Conservation (phyloP, 2,797 vertebrate genomes). For the Dryobates pubescens region DNA sequence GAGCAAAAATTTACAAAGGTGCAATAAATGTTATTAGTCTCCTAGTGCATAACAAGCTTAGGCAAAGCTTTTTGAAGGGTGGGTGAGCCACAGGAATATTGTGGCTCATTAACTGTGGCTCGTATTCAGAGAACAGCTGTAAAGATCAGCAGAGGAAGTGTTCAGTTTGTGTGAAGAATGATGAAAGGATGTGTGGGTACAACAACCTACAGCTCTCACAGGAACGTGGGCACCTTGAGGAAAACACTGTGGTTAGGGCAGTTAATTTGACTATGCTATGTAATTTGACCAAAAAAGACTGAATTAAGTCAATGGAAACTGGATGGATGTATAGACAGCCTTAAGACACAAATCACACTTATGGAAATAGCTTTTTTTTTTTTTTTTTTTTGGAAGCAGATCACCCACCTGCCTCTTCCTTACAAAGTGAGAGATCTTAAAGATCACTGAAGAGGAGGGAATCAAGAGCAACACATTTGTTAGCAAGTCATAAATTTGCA, state of each 20-base stretch:
- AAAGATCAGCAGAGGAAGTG: constrained; percentile 9
- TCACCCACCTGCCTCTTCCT: constrained; percentile 63
- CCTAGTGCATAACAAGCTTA: not conserved
- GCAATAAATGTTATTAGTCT: not conserved
- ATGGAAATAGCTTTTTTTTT: not conserved
- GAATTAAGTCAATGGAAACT: constrained; percentile 23
- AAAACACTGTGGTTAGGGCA: constrained; percentile 4
- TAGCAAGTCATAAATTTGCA: constrained; percentile 74
- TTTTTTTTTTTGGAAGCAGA: constrained; percentile 25
- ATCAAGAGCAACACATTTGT: constrained; percentile 56
- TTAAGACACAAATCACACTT: constrained; percentile 8
- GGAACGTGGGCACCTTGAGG: constrained; percentile 26
- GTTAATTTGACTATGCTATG: not conserved
- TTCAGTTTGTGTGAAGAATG: not conserved
- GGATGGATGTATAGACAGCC: not conserved
- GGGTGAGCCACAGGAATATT: not conserved
- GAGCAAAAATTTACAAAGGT: not conserved
- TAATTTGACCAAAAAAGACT: constrained; percentile 16
- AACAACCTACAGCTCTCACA: constrained; percentile 1
- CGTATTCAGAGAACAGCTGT: not conserved
- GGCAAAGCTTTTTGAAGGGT: not conserved
- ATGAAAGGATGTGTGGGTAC: constrained; percentile 3
- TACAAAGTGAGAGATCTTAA: constrained; percentile 56
- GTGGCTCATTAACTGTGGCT: not conserved
- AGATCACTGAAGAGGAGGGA: constrained; percentile 71